Base-by-base conservation (phyloP, 2,888 invertebrate species). In the Uropetala carovei region DNA sequence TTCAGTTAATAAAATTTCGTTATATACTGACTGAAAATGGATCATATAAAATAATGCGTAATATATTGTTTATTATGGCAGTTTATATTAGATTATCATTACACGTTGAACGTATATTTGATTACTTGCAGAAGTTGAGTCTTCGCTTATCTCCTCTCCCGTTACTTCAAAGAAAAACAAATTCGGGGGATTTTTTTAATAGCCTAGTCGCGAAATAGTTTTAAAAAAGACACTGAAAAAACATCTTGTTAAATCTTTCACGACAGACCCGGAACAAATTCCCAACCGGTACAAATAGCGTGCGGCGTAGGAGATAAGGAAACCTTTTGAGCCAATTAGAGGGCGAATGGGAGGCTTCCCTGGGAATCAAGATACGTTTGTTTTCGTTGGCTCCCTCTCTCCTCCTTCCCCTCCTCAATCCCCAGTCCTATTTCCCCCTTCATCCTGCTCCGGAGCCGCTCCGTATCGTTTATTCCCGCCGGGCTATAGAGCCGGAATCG, bases 261-360 rank as follows among this genome's bases (percentile, higher is more conserved):
- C 75, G 75, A 75, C 75, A 75, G 75, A 75, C 27, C 75, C 75
- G 75, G 75, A 75, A 75, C 75, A 75, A 27, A 75, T 75, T 75
- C 75, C 75, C 75, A 75, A 75, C 27, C 27, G 75, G 89, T 89
- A 89, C 89, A 89, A 89, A 89, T 89, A 89, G 89, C 89, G 64
- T 89, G 89, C 16, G 89, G 89, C 89, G 89, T 27, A 64, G 64
- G 68, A 89, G 89, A 89, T 89, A 89, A 89, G 89, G 89, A 89
- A 68, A 43, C 89, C 43, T 89, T 89, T 89, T 89, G 89, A 89
- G 89, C 89, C 89, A 89, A 89, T 89, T 89, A 89, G 89, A 27
- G 7, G 75, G 75, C 11, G 11, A 75, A 75, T 75, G 75, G 75
- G 75, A 75, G 75, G 75, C 75, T 75, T 75, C 75, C 27, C 75